phyloP scores from a whole-genome alignment of 2,888 invertebrate species.

The Acanthosoma haemorrhoidale region DNA sequence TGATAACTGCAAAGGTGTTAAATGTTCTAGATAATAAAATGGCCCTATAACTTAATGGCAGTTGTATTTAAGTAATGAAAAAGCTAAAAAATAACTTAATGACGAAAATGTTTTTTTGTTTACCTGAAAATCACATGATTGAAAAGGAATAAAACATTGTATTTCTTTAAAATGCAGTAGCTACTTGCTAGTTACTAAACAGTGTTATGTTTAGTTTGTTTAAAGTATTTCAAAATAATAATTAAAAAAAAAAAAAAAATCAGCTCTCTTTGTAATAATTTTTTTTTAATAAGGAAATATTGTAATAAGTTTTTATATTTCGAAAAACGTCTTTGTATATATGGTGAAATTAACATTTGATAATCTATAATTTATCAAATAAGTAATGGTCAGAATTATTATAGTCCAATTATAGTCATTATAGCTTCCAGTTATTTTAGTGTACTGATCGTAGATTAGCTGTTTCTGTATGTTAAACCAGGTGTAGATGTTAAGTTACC shows the following conservation, averaged over 20 bases:
- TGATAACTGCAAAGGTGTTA: no score
- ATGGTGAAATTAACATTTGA: constrained; percentile 1
- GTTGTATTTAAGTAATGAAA: background rate
- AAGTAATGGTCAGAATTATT: background rate
- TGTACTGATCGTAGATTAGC: background rate
- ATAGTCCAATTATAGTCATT: constrained; percentile 22
- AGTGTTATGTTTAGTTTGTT: background rate
- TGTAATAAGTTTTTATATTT: background rate
- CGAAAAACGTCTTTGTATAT: background rate
- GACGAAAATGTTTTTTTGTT: background rate
- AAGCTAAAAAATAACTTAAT: background rate
- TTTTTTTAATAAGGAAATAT: background rate
- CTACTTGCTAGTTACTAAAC: background rate
- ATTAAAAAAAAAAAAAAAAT: background rate
- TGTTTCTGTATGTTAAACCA: constrained; percentile 4
- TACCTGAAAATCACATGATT: background rate
- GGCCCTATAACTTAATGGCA: constrained; percentile 10
- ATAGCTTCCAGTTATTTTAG: constrained; percentile 11
- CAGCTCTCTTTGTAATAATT: constrained; percentile 6
- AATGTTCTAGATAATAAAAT: background rate
- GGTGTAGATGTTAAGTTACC: constrained; percentile 14
- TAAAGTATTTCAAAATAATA: background rate
- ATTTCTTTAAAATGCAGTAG: background rate
- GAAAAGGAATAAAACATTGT: no score
- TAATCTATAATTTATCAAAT: background rate